These are phyloP conservation scores for Prionailurus bengalensis DNA, from an alignment of 2,113 vertebrate species.

Conservation along the genomic window DNA sequence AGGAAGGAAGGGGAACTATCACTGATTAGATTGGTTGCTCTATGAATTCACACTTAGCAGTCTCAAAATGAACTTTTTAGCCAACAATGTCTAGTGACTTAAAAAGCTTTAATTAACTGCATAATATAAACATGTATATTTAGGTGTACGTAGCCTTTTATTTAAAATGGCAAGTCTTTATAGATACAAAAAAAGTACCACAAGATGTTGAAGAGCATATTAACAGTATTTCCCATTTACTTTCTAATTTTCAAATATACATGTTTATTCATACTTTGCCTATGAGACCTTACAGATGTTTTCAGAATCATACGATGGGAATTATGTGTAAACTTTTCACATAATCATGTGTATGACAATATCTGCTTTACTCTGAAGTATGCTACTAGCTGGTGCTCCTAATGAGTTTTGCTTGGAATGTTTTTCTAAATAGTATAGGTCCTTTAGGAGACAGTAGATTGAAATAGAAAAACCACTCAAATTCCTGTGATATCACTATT, in stretches of 20 bases:
- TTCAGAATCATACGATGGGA: not conserved
- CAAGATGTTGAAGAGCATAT: not conserved
- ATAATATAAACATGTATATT: not conserved
- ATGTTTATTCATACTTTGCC: not conserved
- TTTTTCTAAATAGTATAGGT: conserved; percentile 28
- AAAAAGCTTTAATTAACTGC: not conserved
- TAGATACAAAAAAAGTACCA: not conserved
- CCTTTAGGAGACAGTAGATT: conserved; percentile 22
- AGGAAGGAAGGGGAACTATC: not conserved
- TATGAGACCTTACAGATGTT: not conserved
- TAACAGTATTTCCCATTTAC: not conserved
- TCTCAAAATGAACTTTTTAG: conserved; percentile 4
- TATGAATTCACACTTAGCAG: not conserved
- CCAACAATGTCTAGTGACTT: not conserved
- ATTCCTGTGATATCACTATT: not conserved
- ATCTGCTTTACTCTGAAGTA: not conserved
- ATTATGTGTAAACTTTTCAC: not conserved
- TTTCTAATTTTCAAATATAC: conserved; percentile 7
- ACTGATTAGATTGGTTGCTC: not conserved
- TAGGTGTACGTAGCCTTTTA: conserved; percentile 1
- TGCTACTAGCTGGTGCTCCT: not conserved
- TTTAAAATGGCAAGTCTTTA: not conserved
- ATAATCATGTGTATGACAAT: not conserved
- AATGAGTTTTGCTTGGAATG: conserved; percentile 42
- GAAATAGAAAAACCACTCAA: conserved; percentile 39